Evolutionary conservation across 1,140 invertebrate genomes (phyloP).

Genomic region (Leptinotarsa lineolata): DNA sequence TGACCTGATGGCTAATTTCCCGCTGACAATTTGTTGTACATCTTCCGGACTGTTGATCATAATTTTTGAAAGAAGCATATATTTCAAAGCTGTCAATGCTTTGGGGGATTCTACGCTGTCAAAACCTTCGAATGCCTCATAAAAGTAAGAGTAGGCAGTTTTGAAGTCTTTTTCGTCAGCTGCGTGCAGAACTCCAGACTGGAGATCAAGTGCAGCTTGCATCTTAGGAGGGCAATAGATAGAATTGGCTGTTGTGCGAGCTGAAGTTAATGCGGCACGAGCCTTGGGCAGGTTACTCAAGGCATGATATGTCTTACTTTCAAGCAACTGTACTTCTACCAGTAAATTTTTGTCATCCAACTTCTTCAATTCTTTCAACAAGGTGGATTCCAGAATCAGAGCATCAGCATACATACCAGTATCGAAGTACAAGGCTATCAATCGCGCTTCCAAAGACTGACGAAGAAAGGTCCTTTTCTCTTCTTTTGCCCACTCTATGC

Average conservation of each 20-base stretch:
- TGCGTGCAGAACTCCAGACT: slow-evolving; percentile 98
- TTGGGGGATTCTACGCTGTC: slow-evolving; percentile 93
- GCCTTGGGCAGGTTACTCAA: slow-evolving; percentile 96
- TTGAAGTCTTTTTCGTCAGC: slow-evolving; percentile 99
- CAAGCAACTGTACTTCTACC: slow-evolving; percentile 94
- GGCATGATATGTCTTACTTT: slow-evolving; percentile 98
- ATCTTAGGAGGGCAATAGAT: slow-evolving; percentile 99
- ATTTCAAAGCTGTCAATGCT: slow-evolving; percentile 93
- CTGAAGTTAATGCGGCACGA: slow-evolving; percentile 94
- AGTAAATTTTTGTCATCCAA: slow-evolving; percentile 98
- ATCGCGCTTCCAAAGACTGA: slow-evolving; percentile 91
- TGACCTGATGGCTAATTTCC: slow-evolving; percentile 86
- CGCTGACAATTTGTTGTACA: slow-evolving; percentile 92
- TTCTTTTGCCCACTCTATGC: slow-evolving; percentile 99
- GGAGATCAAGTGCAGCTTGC: slow-evolving; percentile 94
- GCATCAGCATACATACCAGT: slow-evolving; percentile 89
- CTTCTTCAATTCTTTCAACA: slow-evolving; percentile 96
- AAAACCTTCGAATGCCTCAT: slow-evolving; percentile 99
- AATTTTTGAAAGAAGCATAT: slow-evolving; percentile 99
- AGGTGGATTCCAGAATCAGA: slow-evolving; percentile 76
- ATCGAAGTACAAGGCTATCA: slow-evolving; percentile 94
- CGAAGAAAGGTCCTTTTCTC: slow-evolving; percentile 96
- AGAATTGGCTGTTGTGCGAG: slow-evolving; percentile 97
- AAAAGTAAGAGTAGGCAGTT: slow-evolving; percentile 99
- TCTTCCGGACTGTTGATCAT: slow-evolving; percentile 97